A percentile compares a stretch with the other conserved stretches of the same genome.
Conservation (phyloP, 2,113 vertebrate genomes). For the Podocnemis expansa region DNA sequence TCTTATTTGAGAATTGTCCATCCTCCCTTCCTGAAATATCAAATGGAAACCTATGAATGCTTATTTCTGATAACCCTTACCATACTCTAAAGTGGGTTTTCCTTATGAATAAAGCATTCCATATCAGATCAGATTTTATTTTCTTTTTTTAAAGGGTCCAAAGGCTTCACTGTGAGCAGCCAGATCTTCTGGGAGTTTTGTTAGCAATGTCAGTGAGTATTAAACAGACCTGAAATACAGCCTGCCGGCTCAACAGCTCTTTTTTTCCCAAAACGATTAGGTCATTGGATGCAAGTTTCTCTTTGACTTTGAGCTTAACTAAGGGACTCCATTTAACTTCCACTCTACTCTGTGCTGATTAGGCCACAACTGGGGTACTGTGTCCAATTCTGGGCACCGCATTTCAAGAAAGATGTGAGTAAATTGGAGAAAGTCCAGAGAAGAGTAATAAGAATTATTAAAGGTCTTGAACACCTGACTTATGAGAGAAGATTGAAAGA, state of each 20-base stretch:
- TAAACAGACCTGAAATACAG: background rate
- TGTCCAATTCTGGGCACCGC: too few species aligned
- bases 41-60: conserved; percentile 1
- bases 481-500: too few species aligned
- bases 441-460: too few species aligned
- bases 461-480: too few species aligned
- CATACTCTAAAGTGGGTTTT: background rate
- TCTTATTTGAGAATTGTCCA: conserved; percentile 32
- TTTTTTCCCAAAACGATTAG: background rate
- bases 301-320: background rate
- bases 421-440: too few species aligned
- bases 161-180: background rate
- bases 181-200: background rate
- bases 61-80: conserved; percentile 18
- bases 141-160: background rate
- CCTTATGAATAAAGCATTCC: background rate
- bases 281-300: background rate
- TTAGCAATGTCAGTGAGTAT: background rate
- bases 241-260: too few species aligned
- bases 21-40: conserved; percentile 33
- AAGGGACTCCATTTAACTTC: background rate
- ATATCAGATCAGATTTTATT: background rate
- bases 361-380: too few species aligned
- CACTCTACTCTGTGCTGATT: too few species aligned
- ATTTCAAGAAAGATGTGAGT: too few species aligned